Base-by-base conservation (phyloP, 30 jellyfish, hydroid and myxozoan species). In the Hydractinia symbiolongicarpus region DNA sequence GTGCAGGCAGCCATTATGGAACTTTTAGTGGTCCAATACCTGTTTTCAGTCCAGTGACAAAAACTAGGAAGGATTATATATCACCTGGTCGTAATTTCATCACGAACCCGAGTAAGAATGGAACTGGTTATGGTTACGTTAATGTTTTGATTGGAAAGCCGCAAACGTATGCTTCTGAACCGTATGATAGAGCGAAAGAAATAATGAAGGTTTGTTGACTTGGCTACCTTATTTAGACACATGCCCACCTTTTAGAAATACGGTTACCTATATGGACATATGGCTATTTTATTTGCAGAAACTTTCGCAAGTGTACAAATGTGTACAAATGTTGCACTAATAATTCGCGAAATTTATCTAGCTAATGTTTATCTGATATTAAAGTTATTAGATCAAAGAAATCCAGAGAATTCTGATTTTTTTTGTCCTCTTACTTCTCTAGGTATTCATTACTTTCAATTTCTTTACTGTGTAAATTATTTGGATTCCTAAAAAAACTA, bases 1-100 rank as follows among this genome's bases (percentile, higher is more conserved):
- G 98, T 14, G 96, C 92, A 56, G 96, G 96, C 21, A 86, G 98
- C 77, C 96, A 92, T 76, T 92, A 82, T 84, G 98, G 98, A 66
- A 92, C 98, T 16, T 92, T 92, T 70, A 61, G 95, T 8, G 98
- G 98, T 11, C 87, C 98, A 53, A 68, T 83, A 9, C 17, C 72
- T 51, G 83, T 89, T 21, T 86, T 92, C 74, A 86, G 95, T 64
- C 98, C 98, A 14, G 53, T 67, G 21, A 53, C 82, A 50, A 88
- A 70, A 55, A 79, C 73, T 7, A 83, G 61, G 82, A 67, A 40
- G 60, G 82, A 93, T 53, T 92, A 82, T 82, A 84, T 60, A 4
- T 87, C 98, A 54, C 95, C 98, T 21, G 96, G 96, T 6, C 73
- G 98, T 53, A 92, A 92, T 53, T 92, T 92, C 81, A 44, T 92